Conservation (phyloP, 2,113 vertebrate species). For the Indicator indicator region DNA sequence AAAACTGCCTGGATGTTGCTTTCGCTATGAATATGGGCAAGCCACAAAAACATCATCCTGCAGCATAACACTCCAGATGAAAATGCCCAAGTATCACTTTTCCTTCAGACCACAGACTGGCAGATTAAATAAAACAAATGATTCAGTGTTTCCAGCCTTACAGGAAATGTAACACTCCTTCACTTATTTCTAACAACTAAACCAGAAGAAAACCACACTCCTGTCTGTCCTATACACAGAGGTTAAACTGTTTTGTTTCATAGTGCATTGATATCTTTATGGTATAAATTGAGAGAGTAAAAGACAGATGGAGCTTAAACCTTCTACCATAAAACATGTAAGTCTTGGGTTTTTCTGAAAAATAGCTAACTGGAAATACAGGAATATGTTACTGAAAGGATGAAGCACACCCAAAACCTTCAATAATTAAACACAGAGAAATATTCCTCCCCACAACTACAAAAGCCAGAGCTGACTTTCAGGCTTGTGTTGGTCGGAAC, state of each 20-base stretch:
- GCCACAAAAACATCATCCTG: background rate
- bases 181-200: background rate
- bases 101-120: slow-evolving; percentile 5
- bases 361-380: background rate
- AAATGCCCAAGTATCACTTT: background rate
- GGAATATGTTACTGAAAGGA: background rate
- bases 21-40: background rate
- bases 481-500: background rate
- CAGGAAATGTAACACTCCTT: slow-evolving; percentile 27
- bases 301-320: slow-evolving; percentile 17
- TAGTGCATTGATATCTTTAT: background rate
- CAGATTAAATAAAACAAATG: background rate
- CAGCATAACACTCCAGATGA: background rate
- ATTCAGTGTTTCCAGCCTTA: slow-evolving; percentile 22
- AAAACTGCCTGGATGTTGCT: background rate
- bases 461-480: background rate
- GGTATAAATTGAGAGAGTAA: background rate
- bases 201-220: background rate
- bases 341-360: background rate
- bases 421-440: background rate
- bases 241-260: background rate
- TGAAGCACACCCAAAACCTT: background rate
- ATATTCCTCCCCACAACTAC: background rate
- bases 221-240: background rate
- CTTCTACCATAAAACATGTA: background rate